Conservation (phyloP, 2,888 invertebrate species). For the Macrostomum cliftonense region DNA sequence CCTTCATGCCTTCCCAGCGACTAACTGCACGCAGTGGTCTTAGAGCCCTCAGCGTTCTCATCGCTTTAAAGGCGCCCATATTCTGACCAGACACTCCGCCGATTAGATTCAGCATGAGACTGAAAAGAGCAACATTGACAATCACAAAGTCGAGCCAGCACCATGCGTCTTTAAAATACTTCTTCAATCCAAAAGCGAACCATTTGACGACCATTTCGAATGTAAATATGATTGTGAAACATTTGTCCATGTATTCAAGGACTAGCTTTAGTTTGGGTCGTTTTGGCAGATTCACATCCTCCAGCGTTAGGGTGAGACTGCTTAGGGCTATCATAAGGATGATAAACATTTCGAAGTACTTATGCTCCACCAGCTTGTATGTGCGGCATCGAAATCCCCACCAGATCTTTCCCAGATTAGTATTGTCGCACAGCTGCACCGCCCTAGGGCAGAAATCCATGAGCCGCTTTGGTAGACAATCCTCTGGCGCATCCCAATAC, state of each 20-base stretch:
- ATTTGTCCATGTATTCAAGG: slow-evolving; percentile 85
- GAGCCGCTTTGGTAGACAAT: slow-evolving; percentile 62
- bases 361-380: slow-evolving; percentile 85
- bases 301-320: slow-evolving; percentile 89
- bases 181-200: slow-evolving; percentile 84
- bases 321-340: slow-evolving; percentile 94
- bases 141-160: slow-evolving; percentile 98
- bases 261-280: slow-evolving; percentile 76
- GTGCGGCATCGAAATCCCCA: slow-evolving; percentile 74
- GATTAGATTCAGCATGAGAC: slow-evolving; percentile 64
- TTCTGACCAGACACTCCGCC: slow-evolving; percentile 49
- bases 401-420: slow-evolving; percentile 85
- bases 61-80: slow-evolving; percentile 96
- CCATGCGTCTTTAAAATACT: slow-evolving; percentile 96
- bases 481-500: slow-evolving; percentile 59
- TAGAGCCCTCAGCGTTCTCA: slow-evolving; percentile 91
- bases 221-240: slow-evolving; percentile 94
- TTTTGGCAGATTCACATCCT: slow-evolving; percentile 79
- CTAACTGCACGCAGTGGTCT: slow-evolving; percentile 95
- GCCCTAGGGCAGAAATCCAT: slow-evolving; percentile 18
- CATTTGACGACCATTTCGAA: slow-evolving; percentile 96
- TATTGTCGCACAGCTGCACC: slow-evolving; percentile 61
- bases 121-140: slow-evolving; percentile 63
- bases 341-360: slow-evolving; percentile 96
- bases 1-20: slow-evolving; percentile 92